Conservation (phyloP, 2,888 invertebrate species). For the Timema podura region DNA sequence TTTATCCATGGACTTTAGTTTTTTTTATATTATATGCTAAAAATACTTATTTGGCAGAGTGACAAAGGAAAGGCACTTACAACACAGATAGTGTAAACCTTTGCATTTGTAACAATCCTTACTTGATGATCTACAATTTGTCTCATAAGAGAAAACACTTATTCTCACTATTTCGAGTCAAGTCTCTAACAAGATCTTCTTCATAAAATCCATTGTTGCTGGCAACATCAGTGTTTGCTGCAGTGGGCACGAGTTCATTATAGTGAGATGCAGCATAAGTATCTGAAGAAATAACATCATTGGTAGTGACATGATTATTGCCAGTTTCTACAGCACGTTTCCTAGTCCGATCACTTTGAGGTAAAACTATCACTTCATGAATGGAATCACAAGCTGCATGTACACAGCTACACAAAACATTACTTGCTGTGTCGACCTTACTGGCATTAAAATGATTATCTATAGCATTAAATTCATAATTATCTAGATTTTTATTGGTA, state of each 20-base stretch:
- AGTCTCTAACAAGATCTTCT: not conserved
- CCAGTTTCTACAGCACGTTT: not conserved
- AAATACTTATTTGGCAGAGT: not conserved
- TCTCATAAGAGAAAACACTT: constrained; percentile 12
- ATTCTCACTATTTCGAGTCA: constrained; percentile 1
- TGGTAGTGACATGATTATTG: not conserved
- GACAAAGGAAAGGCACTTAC: constrained; percentile 11
- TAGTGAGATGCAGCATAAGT: too few species aligned
- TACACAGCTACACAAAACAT: too few species aligned
- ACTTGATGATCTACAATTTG: not conserved
- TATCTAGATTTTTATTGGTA: too few species aligned
- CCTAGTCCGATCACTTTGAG: too few species aligned
- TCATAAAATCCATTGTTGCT: not conserved
- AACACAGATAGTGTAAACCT: constrained; percentile 2
- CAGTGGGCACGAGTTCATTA: too few species aligned
- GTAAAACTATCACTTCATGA: too few species aligned
- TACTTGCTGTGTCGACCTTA: too few species aligned
- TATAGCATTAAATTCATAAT: too few species aligned
- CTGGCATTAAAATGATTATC: too few species aligned
- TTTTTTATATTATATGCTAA: not conserved
- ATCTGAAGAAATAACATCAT: not conserved
- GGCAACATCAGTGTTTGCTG: too few species aligned
- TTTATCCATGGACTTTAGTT: too few species aligned
- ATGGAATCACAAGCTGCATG: too few species aligned
- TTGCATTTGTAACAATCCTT: not conserved